Conservation (phyloP, 2,888 invertebrate species). For the Tineola bisselliella region DNA sequence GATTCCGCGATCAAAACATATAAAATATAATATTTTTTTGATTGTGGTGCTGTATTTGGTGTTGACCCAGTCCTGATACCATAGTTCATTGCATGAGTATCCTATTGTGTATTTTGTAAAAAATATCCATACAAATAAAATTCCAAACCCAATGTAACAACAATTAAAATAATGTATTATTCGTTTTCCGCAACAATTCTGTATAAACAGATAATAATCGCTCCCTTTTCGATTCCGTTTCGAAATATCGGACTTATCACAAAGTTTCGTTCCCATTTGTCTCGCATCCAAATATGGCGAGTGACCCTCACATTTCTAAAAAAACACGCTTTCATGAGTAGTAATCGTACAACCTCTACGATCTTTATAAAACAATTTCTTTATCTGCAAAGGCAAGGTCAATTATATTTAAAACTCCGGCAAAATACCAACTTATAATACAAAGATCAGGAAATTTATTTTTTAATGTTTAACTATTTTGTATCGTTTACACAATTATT, state of each 20-base stretch:
- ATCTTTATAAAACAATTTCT: constrained; percentile 7
- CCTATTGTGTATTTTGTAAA: too few relatives aligned
- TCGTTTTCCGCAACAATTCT: not conserved
- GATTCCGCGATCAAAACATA: too few relatives aligned
- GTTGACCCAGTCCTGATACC: too few relatives aligned
- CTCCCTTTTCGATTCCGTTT: constrained; percentile 1
- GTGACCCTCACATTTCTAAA: constrained; percentile 12
- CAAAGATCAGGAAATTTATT: not conserved
- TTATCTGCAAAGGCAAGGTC: not conserved
- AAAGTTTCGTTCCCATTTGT: constrained; percentile 8
- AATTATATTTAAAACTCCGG: constrained; percentile 4
- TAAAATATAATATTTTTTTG: too few relatives aligned
- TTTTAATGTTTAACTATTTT: not conserved
- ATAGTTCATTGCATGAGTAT: too few relatives aligned
- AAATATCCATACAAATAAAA: not conserved
- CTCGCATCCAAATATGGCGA: not conserved
- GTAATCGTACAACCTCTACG: constrained; percentile 5
- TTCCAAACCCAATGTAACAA: not conserved
- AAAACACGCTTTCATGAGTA: constrained; percentile 6
- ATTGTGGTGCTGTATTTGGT: too few relatives aligned
- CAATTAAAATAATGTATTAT: not conserved
- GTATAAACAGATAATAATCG: not conserved
- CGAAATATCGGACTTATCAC: not conserved
- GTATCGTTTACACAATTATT: not conserved
- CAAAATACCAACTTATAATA: not conserved